Conservation (phyloP, 2,113 vertebrate genomes). For the Calonectris borealis region DNA sequence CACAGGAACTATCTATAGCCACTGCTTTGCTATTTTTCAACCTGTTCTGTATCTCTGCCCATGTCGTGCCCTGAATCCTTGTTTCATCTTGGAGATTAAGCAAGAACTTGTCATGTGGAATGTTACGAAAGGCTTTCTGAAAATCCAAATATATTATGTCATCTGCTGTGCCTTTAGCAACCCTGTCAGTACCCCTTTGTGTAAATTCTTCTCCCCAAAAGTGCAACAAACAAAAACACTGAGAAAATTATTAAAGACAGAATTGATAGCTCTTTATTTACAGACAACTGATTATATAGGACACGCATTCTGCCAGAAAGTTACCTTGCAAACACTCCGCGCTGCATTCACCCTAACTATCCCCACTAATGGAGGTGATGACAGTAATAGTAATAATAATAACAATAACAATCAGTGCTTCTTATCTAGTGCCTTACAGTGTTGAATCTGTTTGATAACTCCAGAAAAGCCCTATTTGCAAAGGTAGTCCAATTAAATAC, state of each 20-base stretch:
- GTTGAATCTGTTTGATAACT: background rate
- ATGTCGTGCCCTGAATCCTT: background rate
- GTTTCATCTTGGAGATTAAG: background rate
- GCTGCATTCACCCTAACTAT: background rate
- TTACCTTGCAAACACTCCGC: background rate
- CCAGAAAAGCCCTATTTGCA: background rate
- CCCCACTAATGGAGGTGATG: background rate
- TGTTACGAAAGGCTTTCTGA: background rate
- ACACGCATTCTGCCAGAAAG: background rate
- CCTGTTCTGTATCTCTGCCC: background rate
- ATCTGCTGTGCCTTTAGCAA: background rate
- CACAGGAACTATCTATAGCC: background rate
- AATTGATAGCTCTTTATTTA: constrained; percentile 2
- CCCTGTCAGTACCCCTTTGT: background rate
- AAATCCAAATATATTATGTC: constrained; percentile 7
- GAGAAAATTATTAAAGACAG: background rate
- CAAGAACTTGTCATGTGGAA: background rate
- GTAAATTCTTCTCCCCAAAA: background rate
- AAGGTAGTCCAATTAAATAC: background rate
- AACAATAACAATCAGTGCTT: background rate
- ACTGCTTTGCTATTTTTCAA: constrained; percentile 17
- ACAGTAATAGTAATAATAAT: background rate
- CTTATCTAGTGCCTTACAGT: background rate
- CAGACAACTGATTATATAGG: background rate
- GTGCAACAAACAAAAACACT: background rate